Conservation (phyloP, 2,797 vertebrate genomes). For the Hafferia zeledoni region DNA sequence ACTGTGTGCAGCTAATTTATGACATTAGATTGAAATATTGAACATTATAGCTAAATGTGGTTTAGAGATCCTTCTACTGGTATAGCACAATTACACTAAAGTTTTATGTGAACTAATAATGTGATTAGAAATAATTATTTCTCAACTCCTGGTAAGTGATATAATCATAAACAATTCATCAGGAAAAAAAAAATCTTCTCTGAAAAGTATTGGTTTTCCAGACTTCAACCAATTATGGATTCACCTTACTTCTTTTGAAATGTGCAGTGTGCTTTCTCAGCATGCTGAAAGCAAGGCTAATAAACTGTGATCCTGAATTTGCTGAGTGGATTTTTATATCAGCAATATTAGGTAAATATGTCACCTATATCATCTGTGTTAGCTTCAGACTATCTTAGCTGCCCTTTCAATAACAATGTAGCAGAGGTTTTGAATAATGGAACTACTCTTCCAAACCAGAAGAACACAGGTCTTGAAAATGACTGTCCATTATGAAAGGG, state of each 20-base stretch:
- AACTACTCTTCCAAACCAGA: not conserved
- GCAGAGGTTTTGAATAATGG: not conserved
- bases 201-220: not conserved
- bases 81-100: not conserved
- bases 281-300: not conserved
- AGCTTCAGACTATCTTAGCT: not conserved
- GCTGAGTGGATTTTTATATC: not conserved
- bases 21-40: not conserved
- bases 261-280: not conserved
- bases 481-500: fast-evolving
- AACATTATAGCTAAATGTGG: not conserved
- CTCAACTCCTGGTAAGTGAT: not conserved
- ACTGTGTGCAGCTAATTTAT: not conserved
- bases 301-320: not conserved
- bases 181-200: not conserved
- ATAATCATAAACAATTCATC: not conserved
- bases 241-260: not conserved
- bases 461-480: not conserved
- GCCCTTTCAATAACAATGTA: not conserved
- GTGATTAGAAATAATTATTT: not conserved
- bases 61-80: not conserved
- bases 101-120: not conserved
- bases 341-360: not conserved
- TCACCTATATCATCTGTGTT: not conserved
- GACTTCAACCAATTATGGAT: not conserved